Evolutionary conservation across 1,140 invertebrate species (phyloP).

Genomic region (Sycophaga agraensis): DNA sequence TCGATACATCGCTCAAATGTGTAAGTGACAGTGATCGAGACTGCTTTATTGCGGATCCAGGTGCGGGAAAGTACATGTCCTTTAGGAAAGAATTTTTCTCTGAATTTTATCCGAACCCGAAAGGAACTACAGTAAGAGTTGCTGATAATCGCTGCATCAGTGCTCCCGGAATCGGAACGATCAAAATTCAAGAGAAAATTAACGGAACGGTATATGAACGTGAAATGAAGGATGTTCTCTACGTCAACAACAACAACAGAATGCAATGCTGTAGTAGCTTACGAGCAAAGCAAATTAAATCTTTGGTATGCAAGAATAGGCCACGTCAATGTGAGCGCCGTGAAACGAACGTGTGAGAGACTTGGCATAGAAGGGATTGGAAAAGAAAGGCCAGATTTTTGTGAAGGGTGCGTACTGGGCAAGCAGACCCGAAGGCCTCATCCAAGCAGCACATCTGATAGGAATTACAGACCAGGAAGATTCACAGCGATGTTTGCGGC

Average conservation of each 20-base stretch:
- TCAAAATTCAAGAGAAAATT: background rate
- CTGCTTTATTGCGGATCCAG: no score
- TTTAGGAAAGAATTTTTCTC: no score
- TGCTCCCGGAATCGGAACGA: background rate
- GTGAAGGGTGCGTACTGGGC: slow-evolving; percentile 1
- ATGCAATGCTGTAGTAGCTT: slow-evolving; percentile 4
- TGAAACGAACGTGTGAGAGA: background rate
- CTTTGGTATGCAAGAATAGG: background rate
- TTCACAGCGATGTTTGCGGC: background rate
- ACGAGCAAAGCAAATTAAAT: no score
- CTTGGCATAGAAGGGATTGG: background rate
- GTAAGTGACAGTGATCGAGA: no score
- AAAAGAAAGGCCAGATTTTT: background rate
- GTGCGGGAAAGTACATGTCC: no score
- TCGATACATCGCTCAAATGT: no score
- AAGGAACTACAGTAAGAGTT: no score
- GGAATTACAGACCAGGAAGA: background rate
- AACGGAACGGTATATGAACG: background rate
- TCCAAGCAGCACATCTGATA: background rate
- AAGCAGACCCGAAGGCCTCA: slow-evolving; percentile 8
- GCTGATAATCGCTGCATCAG: no score
- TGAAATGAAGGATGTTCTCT: slow-evolving; percentile 10
- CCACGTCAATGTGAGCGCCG: slow-evolving; percentile 6
- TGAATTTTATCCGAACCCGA: no score
- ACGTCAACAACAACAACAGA: background rate